These are phyloP conservation scores for Laticauda laticaudata DNA, from an alignment of 2,113 vertebrate genomes.

Conservation along the genomic window DNA sequence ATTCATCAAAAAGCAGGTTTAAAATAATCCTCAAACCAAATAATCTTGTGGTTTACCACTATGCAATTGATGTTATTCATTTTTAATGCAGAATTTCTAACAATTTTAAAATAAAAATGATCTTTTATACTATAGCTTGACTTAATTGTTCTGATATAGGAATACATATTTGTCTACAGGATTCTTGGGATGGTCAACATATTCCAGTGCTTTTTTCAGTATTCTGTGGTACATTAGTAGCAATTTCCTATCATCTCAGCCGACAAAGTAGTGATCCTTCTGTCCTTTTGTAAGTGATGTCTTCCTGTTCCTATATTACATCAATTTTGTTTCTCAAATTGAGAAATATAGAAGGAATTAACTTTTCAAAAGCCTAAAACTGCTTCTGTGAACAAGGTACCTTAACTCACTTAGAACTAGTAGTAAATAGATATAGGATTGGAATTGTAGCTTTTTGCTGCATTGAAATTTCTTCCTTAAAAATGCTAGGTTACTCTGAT, in stretches of 20 bases:
- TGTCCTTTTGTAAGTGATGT: constrained; percentile 88
- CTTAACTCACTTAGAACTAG: not conserved
- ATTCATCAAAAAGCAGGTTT: not conserved
- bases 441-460: not conserved
- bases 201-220: constrained; percentile 97
- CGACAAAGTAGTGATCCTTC: constrained; percentile 96
- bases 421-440: not conserved
- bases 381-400: not conserved
- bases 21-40: not conserved
- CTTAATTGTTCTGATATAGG: not conserved
- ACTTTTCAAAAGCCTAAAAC: not conserved
- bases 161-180: constrained; percentile 69
- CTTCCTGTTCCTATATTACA: constrained; percentile 2
- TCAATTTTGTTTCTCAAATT: not conserved
- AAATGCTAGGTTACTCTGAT: not conserved
- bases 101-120: not conserved
- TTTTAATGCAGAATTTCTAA: not conserved
- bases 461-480: not conserved
- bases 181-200: constrained; percentile 96
- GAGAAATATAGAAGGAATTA: not conserved
- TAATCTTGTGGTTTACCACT: not conserved
- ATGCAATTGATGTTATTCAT: not conserved
- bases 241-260: constrained; percentile 96
- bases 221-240: constrained; percentile 96
- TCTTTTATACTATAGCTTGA: not conserved